Conservation (phyloP, 2,888 invertebrate genomes). For the Oegoconia quadripuncta region DNA sequence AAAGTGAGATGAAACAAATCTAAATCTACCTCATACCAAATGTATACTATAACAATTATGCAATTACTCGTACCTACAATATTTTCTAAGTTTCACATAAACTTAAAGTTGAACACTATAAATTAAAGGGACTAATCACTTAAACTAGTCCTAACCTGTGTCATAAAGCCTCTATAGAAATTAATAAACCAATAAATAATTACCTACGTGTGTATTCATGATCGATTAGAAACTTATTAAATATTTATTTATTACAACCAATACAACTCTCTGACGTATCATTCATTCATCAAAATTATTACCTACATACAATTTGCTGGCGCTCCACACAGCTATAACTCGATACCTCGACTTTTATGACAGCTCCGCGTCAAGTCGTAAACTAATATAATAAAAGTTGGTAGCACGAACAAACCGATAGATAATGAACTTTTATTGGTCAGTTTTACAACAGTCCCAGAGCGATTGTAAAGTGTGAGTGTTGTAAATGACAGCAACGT, state of each 20-base stretch:
- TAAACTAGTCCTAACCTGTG: too few relatives aligned
- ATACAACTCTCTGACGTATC: constrained; percentile 10
- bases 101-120: too few relatives aligned
- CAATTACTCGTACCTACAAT: too few relatives aligned
- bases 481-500: constrained; percentile 40
- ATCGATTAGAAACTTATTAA: constrained; percentile 7
- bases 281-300: constrained; percentile 10
- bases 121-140: too few relatives aligned
- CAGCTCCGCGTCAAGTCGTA: constrained; percentile 44
- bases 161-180: too few relatives aligned
- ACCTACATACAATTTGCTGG: constrained; percentile 13
- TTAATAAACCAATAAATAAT: too few relatives aligned
- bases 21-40: too few relatives aligned
- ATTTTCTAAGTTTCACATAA: too few relatives aligned
- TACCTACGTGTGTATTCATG: too few relatives aligned
- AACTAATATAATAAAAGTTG: constrained; percentile 76
- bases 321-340: constrained; percentile 7
- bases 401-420: constrained; percentile 73
- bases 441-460: constrained; percentile 73
- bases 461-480: constrained; percentile 56
- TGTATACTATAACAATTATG: too few relatives aligned
- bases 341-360: constrained; percentile 52
- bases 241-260: constrained; percentile 4
- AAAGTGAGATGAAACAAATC: too few relatives aligned
- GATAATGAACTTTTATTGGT: constrained; percentile 80